A percentile compares a stretch with the other conserved stretches of the same genome.
These are phyloP conservation scores for Hydrophis major DNA, from an alignment of 2,797 vertebrate genomes.

Conservation along the genomic window DNA sequence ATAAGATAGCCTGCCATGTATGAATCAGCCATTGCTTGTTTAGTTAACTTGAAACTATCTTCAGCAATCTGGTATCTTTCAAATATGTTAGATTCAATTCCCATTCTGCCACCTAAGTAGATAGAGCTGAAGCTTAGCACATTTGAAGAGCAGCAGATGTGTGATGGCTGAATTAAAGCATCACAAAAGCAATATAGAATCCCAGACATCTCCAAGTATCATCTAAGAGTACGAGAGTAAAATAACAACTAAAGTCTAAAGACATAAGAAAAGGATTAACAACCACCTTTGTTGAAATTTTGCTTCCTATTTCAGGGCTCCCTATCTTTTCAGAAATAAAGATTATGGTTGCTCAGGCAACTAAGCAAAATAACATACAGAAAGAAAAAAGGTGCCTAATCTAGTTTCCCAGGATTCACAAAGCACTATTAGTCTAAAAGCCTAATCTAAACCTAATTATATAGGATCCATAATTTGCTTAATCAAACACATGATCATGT, in stretches of 20 bases:
- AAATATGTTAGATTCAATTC: neutral
- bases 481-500: slow-evolving; percentile 59
- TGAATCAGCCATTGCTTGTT: neutral
- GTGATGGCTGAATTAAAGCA: slow-evolving; percentile 27
- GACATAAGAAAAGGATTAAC: slow-evolving; percentile 60
- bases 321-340: slow-evolving; percentile 75
- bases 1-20: neutral
- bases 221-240: slow-evolving; percentile 30
- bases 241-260: slow-evolving; percentile 53
- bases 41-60: neutral
- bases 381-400: slow-evolving; percentile 69
- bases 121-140: neutral
- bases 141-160: neutral
- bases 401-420: slow-evolving; percentile 64
- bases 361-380: slow-evolving; percentile 71
- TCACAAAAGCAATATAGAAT: slow-evolving; percentile 2
- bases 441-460: slow-evolving; percentile 73
- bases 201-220: slow-evolving; percentile 25
- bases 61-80: neutral
- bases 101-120: neutral
- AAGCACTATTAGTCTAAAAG: slow-evolving; percentile 52
- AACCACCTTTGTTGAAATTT: slow-evolving; percentile 73
- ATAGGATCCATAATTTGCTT: slow-evolving; percentile 61
- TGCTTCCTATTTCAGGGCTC: slow-evolving; percentile 70
- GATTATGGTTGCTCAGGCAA: slow-evolving; percentile 88